Percentiles rank a stretch among this genome's conserved stretches.
Conservation (phyloP, 1,140 invertebrate species). For the Drosophila pallidifrons region DNA sequence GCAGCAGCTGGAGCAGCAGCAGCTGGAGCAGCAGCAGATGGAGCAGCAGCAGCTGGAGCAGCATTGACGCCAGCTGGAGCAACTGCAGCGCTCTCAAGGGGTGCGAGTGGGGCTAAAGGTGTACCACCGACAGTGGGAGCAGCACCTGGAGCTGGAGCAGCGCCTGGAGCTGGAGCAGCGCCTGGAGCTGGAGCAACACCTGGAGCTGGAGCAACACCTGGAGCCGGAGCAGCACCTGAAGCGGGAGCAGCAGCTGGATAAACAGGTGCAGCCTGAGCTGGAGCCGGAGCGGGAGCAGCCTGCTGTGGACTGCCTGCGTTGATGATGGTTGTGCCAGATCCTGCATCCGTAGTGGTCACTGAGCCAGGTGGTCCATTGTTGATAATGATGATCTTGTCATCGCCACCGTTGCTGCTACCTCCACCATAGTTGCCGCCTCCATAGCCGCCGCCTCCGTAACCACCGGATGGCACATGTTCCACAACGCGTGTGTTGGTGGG, state of each 20-base stretch:
- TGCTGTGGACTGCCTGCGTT: slow-evolving; percentile 61
- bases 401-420: slow-evolving; percentile 46
- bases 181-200: slow-evolving; percentile 67
- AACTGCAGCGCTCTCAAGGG: slow-evolving; percentile 21
- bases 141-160: slow-evolving; percentile 70
- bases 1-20: slow-evolving; percentile 36
- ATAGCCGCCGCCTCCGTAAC: slow-evolving; percentile 39
- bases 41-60: slow-evolving; percentile 64
- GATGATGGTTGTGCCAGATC: slow-evolving; percentile 74
- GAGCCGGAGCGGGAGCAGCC: slow-evolving; percentile 45
- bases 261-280: slow-evolving; percentile 76
- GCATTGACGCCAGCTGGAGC: slow-evolving; percentile 84
- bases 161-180: slow-evolving; percentile 43
- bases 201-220: slow-evolving; percentile 81
- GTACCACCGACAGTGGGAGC: slow-evolving; percentile 23
- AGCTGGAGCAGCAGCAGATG: slow-evolving; percentile 38
- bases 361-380: slow-evolving; percentile 80
- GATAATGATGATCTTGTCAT: slow-evolving; percentile 80
- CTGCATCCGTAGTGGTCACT: slow-evolving; percentile 69
- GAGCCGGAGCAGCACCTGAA: slow-evolving; percentile 62
- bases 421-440: slow-evolving; percentile 43
- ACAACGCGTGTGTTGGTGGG: slow-evolving; percentile 72
- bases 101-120: not conserved
- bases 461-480: slow-evolving; percentile 49
- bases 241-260: slow-evolving; percentile 60